Conservation (phyloP, 2,797 vertebrate species). For the Rhinatrema bivittatum region DNA sequence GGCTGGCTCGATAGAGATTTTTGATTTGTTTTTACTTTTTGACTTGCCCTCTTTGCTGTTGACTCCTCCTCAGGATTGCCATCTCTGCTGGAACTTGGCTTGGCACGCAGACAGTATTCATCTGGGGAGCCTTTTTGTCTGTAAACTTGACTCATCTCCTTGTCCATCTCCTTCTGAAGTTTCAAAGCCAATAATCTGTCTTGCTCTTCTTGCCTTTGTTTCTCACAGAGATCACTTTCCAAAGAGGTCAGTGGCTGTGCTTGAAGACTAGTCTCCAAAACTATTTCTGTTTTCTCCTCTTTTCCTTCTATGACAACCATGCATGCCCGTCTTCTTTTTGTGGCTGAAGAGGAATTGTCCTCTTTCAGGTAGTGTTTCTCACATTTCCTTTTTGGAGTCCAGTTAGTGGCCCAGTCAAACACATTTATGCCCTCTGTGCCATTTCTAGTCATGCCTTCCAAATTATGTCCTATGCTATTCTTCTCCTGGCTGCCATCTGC, state of each 20-base stretch:
- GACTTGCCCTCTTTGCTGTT: conserved; percentile 10
- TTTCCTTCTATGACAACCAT: conserved; percentile 19
- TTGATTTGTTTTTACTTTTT: conserved; percentile 15
- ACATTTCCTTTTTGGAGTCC: conserved; percentile 38
- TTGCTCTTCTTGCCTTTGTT: conserved; percentile 73
- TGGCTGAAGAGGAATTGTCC: conserved; percentile 18
- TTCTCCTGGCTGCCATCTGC: not conserved
- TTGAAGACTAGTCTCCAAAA: conserved; percentile 2
- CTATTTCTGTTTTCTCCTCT: conserved; percentile 20
- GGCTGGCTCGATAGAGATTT: conserved; percentile 6
- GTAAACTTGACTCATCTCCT: conserved; percentile 57
- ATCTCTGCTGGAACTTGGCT: no score
- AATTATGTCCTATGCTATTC: fast-evolving
- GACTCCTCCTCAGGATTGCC: conserved; percentile 4
- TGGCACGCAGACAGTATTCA: conserved; percentile 65
- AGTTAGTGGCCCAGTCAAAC: conserved; percentile 1
- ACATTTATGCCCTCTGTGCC: not conserved
- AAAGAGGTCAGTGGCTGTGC: conserved; percentile 44
- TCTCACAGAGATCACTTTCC: conserved; percentile 57
- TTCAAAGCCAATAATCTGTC: conserved; percentile 74
- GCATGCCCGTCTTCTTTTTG: conserved; percentile 58
- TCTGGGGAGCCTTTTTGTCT: conserved; percentile 76
- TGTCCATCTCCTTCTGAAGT: conserved; percentile 73
- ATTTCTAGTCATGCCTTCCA: not conserved
- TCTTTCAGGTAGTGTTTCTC: conserved; percentile 22